Conservation (phyloP, 2,797 vertebrate genomes). For the Poecilia wingei region DNA sequence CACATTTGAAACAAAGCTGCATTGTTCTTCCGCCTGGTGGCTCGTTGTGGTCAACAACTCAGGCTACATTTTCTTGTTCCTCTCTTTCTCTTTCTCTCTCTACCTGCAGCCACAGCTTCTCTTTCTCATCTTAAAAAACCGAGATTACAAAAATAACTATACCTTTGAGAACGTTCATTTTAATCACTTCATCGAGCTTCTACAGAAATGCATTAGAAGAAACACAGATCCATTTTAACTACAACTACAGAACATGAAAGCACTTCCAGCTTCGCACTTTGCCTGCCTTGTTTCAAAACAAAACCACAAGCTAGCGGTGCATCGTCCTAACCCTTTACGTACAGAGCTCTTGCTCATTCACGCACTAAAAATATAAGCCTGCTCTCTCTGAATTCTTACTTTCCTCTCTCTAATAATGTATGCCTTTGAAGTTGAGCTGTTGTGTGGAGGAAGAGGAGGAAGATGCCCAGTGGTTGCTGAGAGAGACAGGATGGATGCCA, state of each 20-base stretch:
- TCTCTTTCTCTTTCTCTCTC: conserved; percentile 13
- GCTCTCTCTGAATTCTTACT: conserved; percentile 40
- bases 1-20: conserved; percentile 52
- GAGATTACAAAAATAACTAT: background rate
- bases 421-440: conserved; percentile 35
- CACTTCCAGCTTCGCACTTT: background rate
- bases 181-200: too few species aligned
- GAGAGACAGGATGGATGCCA: conserved; percentile 40
- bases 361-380: conserved; percentile 54
- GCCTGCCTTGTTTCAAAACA: conserved; percentile 18
- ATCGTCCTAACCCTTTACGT: conserved; percentile 6
- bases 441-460: conserved; percentile 27
- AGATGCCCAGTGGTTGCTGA: conserved; percentile 49
- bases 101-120: conserved; percentile 1
- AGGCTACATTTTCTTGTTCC: conserved; percentile 35
- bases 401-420: conserved; percentile 61
- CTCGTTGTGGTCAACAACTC: conserved; percentile 55
- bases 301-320: conserved; percentile 9
- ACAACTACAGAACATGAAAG: background rate
- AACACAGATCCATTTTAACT: background rate
- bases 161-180: background rate
- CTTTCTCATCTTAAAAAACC: background rate
- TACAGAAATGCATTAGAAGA: background rate
- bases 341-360: conserved; percentile 28
- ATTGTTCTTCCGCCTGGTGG: conserved; percentile 68